Evolutionary conservation across 2,797 vertebrate genomes (phyloP), one percentile per base, ranked within the genome.

Genomic region (Pangasius krempfi): DNA sequence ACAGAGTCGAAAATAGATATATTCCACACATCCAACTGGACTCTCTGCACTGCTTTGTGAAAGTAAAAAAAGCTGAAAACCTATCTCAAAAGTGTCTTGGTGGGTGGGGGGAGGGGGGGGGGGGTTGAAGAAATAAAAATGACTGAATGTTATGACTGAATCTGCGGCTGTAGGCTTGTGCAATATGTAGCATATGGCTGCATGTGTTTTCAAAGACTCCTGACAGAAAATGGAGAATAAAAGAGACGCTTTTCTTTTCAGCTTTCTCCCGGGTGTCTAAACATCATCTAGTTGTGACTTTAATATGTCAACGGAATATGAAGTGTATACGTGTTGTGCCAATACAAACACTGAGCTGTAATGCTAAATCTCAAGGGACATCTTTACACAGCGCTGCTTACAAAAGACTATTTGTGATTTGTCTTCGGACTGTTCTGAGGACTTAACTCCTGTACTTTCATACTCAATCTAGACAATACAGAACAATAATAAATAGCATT

Each of bases 251-350:
- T 92, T 91, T 90, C 89, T 92, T 89, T 91, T 79, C 84, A 91
- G 93, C 93, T 91, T 94, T 96, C 94, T 95, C 94, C 92, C 93
- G 93, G 92, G 84, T 94, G 95, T 95, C 90, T 93, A 95, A 95
- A 95, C 94, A 95, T 90, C 90, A 88, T 93, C 91, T 93, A 93
- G 92, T 91, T 86, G 93, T 87, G 94, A 94, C 94, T 95, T 95
- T 94, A 94, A 96, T 93, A 94, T 92, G 94, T 95, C 95, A 95
- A 90, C 93, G 93, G 90, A 94, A 92, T 92, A 93, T 95, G 95
- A 96, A 95, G 93, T 93, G 94, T 94, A 92, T 91, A 90, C 90
- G 78, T 88, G 81, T 62, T 44, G 62, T 44, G 95, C 96, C 95
- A 97, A 96, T 86, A 94, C 94, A 95, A 97, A 96, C 94, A 95